These are phyloP conservation scores for Gallinago jamesoni DNA, from an alignment of 2,113 vertebrate species.

Conservation along the genomic window DNA sequence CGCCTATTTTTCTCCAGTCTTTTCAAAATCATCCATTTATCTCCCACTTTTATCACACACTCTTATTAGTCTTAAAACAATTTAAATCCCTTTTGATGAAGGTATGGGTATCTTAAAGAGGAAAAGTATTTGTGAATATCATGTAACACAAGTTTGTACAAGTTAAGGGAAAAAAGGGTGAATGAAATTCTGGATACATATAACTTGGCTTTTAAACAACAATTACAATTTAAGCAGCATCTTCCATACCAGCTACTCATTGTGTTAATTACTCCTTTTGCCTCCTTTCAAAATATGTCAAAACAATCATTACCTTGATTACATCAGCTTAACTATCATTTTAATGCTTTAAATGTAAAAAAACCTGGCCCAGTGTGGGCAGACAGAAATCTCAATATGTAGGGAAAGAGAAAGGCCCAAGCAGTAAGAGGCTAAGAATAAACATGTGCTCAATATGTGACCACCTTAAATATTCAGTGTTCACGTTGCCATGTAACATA, in stretches of 20 bases:
- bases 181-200: not conserved
- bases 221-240: not conserved
- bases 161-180: not conserved
- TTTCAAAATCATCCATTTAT: not conserved
- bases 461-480: not conserved
- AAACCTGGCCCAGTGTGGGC: not conserved
- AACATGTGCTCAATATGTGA: not conserved
- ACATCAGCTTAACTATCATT: not conserved
- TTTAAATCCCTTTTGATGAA: not conserved
- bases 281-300: not conserved
- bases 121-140: not conserved
- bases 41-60: not conserved
- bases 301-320: not conserved
- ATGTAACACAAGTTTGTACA: rapidly evolving
- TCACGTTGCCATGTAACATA: not conserved
- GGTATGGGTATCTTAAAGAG: not conserved
- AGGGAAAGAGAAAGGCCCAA: not conserved
- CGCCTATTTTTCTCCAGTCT: not conserved
- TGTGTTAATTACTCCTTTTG: not conserved
- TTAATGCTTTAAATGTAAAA: not conserved
- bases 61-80: not conserved
- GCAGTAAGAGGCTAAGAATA: not conserved
- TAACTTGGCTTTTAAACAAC: not conserved
- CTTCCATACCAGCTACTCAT: not conserved
- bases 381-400: not conserved